Evolutionary conservation across 2,113 vertebrate species (phyloP).

Genomic region (Sprattus sprattus): DNA sequence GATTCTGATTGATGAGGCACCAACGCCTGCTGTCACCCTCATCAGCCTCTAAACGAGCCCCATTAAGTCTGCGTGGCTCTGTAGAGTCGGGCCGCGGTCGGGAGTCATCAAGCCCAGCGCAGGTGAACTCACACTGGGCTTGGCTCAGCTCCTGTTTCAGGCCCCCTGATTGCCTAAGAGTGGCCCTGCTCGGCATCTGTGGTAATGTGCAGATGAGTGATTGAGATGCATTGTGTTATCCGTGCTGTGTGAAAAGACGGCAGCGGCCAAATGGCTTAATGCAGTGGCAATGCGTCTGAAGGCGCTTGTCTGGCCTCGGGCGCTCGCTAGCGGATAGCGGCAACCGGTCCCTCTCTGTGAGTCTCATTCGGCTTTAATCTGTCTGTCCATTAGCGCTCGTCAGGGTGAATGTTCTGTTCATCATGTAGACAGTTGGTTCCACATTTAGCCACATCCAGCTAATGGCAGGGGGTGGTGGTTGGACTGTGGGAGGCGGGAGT

Average conservation of each 20-base stretch:
- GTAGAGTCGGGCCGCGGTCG: neutral
- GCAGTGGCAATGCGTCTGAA: neutral
- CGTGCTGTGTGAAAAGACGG: neutral
- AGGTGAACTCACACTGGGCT: neutral
- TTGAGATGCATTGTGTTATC: slow-evolving; percentile 8
- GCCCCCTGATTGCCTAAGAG: slow-evolving; percentile 16
- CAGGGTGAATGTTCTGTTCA: neutral
- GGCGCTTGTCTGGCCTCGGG: neutral
- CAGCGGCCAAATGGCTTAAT: neutral
- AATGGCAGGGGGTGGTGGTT: neutral
- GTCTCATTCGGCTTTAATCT: neutral
- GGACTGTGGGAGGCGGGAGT: too few relatives aligned
- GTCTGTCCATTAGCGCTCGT: neutral
- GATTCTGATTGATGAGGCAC: slow-evolving; percentile 1
- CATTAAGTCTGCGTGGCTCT: neutral
- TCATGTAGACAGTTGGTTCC: neutral
- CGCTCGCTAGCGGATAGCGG: neutral
- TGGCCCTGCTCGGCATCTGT: neutral
- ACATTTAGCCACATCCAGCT: neutral
- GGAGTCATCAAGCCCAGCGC: neutral
- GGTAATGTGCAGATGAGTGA: neutral
- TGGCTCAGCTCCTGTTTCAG: neutral
- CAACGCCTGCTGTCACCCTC: neutral
- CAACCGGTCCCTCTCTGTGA: neutral
- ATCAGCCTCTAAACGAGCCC: neutral